Evolutionary conservation across 2,113 vertebrate species (phyloP), one percentile per base, ranked within the genome.

Genomic region (Podiceps cristatus): DNA sequence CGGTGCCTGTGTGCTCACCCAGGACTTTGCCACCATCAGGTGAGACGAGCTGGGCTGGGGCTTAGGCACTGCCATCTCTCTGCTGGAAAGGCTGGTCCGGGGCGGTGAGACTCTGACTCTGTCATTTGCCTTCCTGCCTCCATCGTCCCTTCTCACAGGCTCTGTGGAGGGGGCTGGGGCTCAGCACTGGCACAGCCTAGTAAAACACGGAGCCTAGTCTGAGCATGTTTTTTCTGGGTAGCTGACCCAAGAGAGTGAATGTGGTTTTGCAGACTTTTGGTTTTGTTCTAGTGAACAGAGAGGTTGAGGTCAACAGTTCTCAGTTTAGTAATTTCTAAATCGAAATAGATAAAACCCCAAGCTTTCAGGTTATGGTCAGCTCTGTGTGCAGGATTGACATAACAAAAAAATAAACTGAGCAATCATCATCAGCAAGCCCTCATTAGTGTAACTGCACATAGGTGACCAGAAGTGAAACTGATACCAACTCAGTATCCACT

Each of bases 101-200:
- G 7, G 18, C 0, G 3, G 33, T 0, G 0, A 91, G 42, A 8
- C 14, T 33, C 45, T 77, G 33, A 13, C 27, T 37, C 24, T 72
- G 18, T 62, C 62, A 31, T n/a, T 92, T 84, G 5, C 37, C 78
- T 59, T 85, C 24, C 29, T 71, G 11, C 10, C 56, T 90, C 49
- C 9, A 16, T n/a, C 3, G 0, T 55, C 22, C 23, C 22, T 74
- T 77, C 28, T 74, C 37, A 31, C 29, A 83, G 50, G 19, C 19
- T 74, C 20, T 1, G 2, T 0, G 0, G n/a, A 55, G 37, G 2
- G 1, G 14, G 7, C 24, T 20, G 10, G 24, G 7, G 12, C 73
- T 67, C 0, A 1, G 10, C 22, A 76, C 28, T n/a, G 45, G 7
- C 42, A 55, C 17, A 77, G 10, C 27, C 18, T 53, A 42, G n/a